Evolutionary conservation across 2,797 vertebrate genomes (phyloP), one percentile per base, ranked within the genome.

Genomic region (Rousettus madagascariensis): DNA sequence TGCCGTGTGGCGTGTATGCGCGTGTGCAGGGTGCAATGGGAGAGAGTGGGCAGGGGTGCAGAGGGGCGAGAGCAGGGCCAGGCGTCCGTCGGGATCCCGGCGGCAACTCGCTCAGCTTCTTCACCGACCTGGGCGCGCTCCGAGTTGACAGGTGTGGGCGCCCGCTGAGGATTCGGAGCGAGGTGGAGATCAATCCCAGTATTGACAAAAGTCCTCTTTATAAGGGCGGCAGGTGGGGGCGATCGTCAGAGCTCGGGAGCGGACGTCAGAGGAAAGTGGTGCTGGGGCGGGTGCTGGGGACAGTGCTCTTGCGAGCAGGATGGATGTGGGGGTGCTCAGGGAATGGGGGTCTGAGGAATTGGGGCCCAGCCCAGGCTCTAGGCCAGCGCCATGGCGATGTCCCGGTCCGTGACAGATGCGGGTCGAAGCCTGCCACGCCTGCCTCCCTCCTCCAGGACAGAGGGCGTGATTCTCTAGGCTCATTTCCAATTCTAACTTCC

Each of bases 261-360:
- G 92, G 98, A 98, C 99, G 99, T 99, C 99, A 99, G 98, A 99
- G 98, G 96, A 95, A 91, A 98, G 97, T 94, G 98, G 97, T 61
- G 93, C 51, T 96, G 94, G 87, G 94, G 71, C 55, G 95, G 66
- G 90, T 80, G 93, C 86, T 68, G 93, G 79, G 91, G 83, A 75
- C 36, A 0, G 66, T 53, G 95, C 65, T 90, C 90, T 86, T 11
- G 30, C 7, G 26, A 55, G 86, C 59, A 26, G 38, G 65, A 46
- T 33, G 75, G 33, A 61, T 24, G 69, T 61, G 55, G 8, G 41
- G 78, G 93, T 90, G 61, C 59, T 4, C 82, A 43, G 66, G 74
- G 38, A 26, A 28, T 33, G 1, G 2, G 53, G 59, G 55, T 33
- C 22, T 6, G 7, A 65, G 90, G 68, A 38, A 15, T 12, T 8